Base-by-base conservation (phyloP, 2,888 invertebrate genomes). In the Hydriomena furcata region DNA sequence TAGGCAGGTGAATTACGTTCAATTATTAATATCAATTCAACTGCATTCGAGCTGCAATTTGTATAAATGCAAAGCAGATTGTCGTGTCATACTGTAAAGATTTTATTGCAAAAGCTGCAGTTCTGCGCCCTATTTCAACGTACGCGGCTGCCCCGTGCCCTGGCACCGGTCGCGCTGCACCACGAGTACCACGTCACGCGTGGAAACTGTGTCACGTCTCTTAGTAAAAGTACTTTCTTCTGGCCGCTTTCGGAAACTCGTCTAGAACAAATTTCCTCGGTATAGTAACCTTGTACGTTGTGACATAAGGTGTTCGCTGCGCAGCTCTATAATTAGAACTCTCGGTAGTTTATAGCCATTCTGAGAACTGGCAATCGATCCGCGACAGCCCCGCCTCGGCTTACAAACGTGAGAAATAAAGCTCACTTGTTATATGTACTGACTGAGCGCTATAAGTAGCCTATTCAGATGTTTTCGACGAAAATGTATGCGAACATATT, bases 151-250 rank as follows among this genome's bases (percentile, higher is more conserved):
- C 35, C 47, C 49, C 52, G 58, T 55, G 48, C 53, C 58, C 52
- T 40, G 55, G 52, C 53, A 58, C 56, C 51, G 43, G 35, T 42
- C 37, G 58, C 55, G 30, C 57, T 57, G 52, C 57, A 53, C 59
- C n/a, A n/a, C n/a, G n/a, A n/a, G n/a, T 58, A 61, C 55, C 59
- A 48, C 60, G 42, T 49, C 47, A 38, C 67, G 68, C 84, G 85
- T 88, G 87, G 89, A 88, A 90, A 90, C 89, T 88, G 79, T 86
- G 89, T 75, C 89, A 84, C 74, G 68, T 73, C 85, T 83, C 81
- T 75, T 69, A 88, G 88, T 87, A 90, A 89, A 89, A 90, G 88
- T 86, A 87, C 88, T 90, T 89, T 89, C 89, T 87, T 89, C 84
- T 68, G 76, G 78, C 84, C 84, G 85, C 85, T 87, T 88, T 88